These are phyloP conservation scores for Agrotis segetum DNA, from an alignment of 2,888 invertebrate genomes.

Conservation along the genomic window DNA sequence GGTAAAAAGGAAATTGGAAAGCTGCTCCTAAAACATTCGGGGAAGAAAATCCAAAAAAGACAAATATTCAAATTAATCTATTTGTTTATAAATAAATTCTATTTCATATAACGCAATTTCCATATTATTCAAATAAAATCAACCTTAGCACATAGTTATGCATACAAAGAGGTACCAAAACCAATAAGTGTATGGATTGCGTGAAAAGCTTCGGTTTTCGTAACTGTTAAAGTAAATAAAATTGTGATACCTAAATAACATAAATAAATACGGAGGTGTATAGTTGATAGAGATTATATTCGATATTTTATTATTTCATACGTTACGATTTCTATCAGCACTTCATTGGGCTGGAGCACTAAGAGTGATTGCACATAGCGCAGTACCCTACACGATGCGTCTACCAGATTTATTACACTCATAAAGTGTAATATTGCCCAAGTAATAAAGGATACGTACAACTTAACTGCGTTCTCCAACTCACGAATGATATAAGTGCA, in stretches of 20 bases:
- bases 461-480: constrained; percentile 78
- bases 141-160: constrained; percentile 18
- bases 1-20: constrained; percentile 11
- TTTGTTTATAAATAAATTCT: constrained; percentile 23
- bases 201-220: constrained; percentile 34
- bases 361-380: constrained; percentile 74
- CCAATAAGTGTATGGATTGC: constrained; percentile 39
- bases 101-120: constrained; percentile 29
- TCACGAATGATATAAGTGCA: constrained; percentile 72
- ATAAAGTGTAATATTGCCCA: constrained; percentile 86
- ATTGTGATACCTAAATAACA: constrained; percentile 15
- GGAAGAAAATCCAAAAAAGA: constrained; percentile 9
- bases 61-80: constrained; percentile 43
- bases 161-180: constrained; percentile 32
- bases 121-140: constrained; percentile 44
- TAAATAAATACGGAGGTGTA: constrained; percentile 14
- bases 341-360: constrained; percentile 52
- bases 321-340: constrained; percentile 60
- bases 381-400: constrained; percentile 73
- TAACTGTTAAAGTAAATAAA: constrained; percentile 28
- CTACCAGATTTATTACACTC: constrained; percentile 83
- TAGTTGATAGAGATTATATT: constrained; percentile 28
- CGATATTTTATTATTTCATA: constrained; percentile 51
- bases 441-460: constrained; percentile 84
- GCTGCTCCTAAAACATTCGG: constrained; percentile 15